Conservation (phyloP, 2,113 vertebrate species). For the Chaenogobius annularis region DNA sequence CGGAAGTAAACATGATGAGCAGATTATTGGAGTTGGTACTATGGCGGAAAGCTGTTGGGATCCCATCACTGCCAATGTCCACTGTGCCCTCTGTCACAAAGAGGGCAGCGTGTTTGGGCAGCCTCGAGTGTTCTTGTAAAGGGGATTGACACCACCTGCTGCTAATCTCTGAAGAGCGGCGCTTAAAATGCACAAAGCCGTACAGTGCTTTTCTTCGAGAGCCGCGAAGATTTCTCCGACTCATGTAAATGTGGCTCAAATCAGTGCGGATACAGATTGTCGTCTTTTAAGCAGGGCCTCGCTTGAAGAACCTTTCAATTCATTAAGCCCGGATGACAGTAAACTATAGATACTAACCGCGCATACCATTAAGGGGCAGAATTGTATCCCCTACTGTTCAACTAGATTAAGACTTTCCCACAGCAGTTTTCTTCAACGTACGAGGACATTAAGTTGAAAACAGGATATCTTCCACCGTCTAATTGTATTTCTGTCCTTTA, state of each 20-base stretch:
- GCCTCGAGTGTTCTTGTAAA: background rate
- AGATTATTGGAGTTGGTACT: slow-evolving; percentile 7
- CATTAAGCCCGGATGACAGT: background rate
- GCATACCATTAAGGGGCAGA: background rate
- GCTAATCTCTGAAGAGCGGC: slow-evolving; percentile 6
- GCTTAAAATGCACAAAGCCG: slow-evolving; percentile 9
- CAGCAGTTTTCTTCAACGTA: background rate
- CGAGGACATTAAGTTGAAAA: background rate
- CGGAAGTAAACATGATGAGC: slow-evolving; percentile 8
- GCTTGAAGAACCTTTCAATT: background rate
- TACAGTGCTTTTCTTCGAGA: slow-evolving; percentile 2
- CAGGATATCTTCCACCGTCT: background rate
- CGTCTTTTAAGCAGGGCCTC: background rate
- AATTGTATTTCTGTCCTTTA: slow-evolving; percentile 6
- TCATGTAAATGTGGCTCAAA: slow-evolving; percentile 8
- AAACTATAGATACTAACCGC: background rate
- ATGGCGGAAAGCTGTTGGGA: background rate
- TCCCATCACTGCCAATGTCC: slow-evolving; percentile 1
- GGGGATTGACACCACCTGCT: slow-evolving; percentile 12
- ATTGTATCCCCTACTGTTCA: background rate
- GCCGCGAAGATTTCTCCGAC: background rate
- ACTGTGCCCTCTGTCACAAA: slow-evolving; percentile 9
- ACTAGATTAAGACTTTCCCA: background rate
- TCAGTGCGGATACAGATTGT: background rate
- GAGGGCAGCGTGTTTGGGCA: background rate